Evolutionary conservation across 2,797 vertebrate genomes (phyloP), one percentile per base, ranked within the genome.

Genomic region (Gephyroberyx darwinii): DNA sequence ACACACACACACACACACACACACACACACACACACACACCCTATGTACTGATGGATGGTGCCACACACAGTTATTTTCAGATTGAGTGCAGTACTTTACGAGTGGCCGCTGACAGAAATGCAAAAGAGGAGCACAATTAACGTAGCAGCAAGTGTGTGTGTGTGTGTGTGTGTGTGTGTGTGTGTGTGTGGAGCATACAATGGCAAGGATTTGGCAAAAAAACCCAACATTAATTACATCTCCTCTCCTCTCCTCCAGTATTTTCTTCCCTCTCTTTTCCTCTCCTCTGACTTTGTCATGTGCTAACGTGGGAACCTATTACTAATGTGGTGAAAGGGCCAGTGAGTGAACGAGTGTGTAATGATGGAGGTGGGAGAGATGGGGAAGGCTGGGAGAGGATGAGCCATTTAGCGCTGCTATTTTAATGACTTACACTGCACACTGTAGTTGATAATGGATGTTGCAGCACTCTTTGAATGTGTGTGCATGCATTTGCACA

Each of bases 41-140:
- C 68, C 69, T 71, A 61, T 52, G n/a, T 10, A 8, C 65, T 82
- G 84, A 90, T 83, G 71, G 77, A 89, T 86, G 67, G 63, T 53
- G 59, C 61, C 67, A 68, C 69, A 41, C 39, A 59, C 65, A 61
- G 71, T 86, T 85, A 87, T 89, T 91, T 75, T 81, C 75, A 86
- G 82, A 86, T 74, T 77, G 72, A 85, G 84, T 65, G 75, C 67
- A 20, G 67, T 69, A 55, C 74, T 78, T 84, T 81, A 81, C 63
- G 73, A 84, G 81, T 74, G 79, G 77, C 77, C 59, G 35, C 53
- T 53, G 73, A 84, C 47, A 81, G 83, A 75, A 80, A 75, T 64
- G 65, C 77, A 75, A 75, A 80, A 82, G 72, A 86, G 78, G 78
- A 88, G 77, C 61, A 71, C 77, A 88, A 88, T 91, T 88, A 90